A percentile compares a stretch with the other conserved stretches of the same genome.
These are phyloP conservation scores for human (Homo sapiens) DNA, from an alignment of 2,113 vertebrate species.

Conservation along the genomic window GRCh38 chr20:45262001-45262500, in stretches of 20 bases:
- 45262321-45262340: background rate
- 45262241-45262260: background rate
- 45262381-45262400: background rate
- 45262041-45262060: background rate
- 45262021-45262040: background rate
- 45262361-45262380: background rate
- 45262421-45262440: conserved; percentile 19
- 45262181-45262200: background rate
- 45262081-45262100: background rate
- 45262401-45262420: background rate
- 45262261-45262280: background rate
- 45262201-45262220: background rate
- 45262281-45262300: background rate
- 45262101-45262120: background rate
- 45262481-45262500: background rate
- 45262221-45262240: background rate
- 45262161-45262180: background rate
- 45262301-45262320: background rate
- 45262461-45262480: background rate
- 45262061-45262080: background rate
- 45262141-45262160: background rate
- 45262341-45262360: background rate
- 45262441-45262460: background rate
- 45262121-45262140: background rate
- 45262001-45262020: background rate